Percentiles rank a stretch among this genome's conserved stretches.
Evolutionary conservation across 1,140 invertebrate genomes (phyloP).

Genomic region (Gerris buenoi): DNA sequence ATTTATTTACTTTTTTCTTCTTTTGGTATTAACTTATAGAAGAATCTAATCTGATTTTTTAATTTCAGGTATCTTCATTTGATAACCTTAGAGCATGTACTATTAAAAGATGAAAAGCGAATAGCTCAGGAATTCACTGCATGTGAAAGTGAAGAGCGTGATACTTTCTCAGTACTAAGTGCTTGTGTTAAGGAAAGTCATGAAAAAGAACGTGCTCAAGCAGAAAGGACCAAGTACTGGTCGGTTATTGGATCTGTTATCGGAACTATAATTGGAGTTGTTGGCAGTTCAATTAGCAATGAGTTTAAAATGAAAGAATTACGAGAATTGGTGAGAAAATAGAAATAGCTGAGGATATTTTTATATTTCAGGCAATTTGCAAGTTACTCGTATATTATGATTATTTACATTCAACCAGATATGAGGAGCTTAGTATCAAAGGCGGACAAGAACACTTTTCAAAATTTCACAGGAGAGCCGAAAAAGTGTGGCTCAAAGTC

Average conservation of each 20-base stretch:
- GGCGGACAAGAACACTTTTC: too few relatives aligned
- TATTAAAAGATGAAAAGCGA: conserved; percentile 24
- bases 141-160: conserved; percentile 41
- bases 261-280: conserved; percentile 48
- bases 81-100: conserved; percentile 31
- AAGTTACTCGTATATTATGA: too few relatives aligned
- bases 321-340: conserved; percentile 36
- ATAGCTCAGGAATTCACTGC: conserved; percentile 18
- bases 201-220: conserved; percentile 53
- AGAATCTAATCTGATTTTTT: too few relatives aligned
- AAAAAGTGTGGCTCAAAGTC: too few relatives aligned
- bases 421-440: too few relatives aligned
- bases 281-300: conserved; percentile 48
- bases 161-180: conserved; percentile 47
- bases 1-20: too few relatives aligned
- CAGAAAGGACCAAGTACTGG: conserved; percentile 63
- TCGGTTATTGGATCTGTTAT: conserved; percentile 54
- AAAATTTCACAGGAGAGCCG: too few relatives aligned
- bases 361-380: too few relatives aligned
- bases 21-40: too few relatives aligned
- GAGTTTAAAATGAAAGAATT: conserved; percentile 48
- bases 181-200: conserved; percentile 52
- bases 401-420: too few relatives aligned
- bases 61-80: conserved; percentile 27
- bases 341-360: too few relatives aligned